Conservation (phyloP, 2,113 vertebrate genomes). For the Hippolais icterina region DNA sequence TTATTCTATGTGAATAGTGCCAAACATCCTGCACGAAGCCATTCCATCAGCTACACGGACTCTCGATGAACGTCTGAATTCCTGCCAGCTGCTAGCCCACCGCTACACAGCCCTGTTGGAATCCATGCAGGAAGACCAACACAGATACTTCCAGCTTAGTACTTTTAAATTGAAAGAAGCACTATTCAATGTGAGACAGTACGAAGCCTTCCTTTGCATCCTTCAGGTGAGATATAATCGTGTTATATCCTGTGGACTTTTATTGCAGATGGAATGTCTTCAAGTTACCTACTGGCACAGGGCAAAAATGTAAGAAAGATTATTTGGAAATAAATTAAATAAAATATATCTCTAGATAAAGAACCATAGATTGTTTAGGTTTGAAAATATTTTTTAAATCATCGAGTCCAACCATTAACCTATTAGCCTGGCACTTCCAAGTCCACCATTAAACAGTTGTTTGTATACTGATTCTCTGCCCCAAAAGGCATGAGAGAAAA, state of each 20-base stretch:
- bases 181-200: conserved; percentile 85
- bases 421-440: neutral
- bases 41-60: conserved; percentile 64
- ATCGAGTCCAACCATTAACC: neutral
- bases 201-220: conserved; percentile 84
- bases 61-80: conserved; percentile 70
- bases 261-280: neutral
- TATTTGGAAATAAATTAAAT: neutral
- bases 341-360: neutral
- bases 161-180: conserved; percentile 78
- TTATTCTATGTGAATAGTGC: conserved; percentile 72
- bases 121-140: conserved; percentile 13
- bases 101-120: conserved; percentile 85
- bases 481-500: neutral
- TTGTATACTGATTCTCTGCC: neutral
- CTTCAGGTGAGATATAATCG: conserved; percentile 81
- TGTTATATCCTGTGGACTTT: neutral
- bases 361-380: neutral
- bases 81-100: conserved; percentile 69
- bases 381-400: neutral
- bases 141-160: neutral
- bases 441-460: neutral
- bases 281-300: neutral
- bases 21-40: conserved; percentile 75
- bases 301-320: neutral